Conservation (phyloP, 2,113 vertebrate species). For the Aplodontia rufa region DNA sequence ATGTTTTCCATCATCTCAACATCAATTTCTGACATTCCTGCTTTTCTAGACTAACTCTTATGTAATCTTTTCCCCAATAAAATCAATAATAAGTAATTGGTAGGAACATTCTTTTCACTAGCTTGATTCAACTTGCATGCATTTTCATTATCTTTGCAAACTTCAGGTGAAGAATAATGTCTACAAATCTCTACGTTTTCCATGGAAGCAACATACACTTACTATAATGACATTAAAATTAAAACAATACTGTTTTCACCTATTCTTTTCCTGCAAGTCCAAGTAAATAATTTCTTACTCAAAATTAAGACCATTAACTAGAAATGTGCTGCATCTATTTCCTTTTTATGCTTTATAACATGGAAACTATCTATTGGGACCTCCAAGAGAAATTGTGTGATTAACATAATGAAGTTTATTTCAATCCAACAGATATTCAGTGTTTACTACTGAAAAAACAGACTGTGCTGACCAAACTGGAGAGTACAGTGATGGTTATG, state of each 20-base stretch:
- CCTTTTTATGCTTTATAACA: background rate
- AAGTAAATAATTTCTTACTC: background rate
- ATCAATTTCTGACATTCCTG: background rate
- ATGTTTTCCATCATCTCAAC: background rate
- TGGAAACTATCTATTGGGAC: background rate
- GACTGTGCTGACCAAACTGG: background rate
- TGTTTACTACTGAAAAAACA: background rate
- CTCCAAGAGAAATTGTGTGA: background rate
- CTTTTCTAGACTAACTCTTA: background rate
- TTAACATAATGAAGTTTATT: constrained; percentile 1
- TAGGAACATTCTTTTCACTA: background rate
- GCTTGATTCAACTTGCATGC: background rate
- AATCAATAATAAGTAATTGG: background rate
- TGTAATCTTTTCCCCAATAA: background rate
- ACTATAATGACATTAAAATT: background rate
- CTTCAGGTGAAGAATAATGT: background rate
- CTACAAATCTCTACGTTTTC: background rate
- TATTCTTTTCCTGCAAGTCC: background rate
- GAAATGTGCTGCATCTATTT: background rate
- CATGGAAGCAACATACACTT: background rate
- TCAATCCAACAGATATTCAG: background rate
- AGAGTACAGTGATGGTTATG: background rate
- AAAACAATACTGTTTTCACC: background rate
- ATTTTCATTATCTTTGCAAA: background rate
- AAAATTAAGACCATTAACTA: background rate